Base-by-base conservation (phyloP, 2,888 invertebrate species). In the Miltochrista miniata region DNA sequence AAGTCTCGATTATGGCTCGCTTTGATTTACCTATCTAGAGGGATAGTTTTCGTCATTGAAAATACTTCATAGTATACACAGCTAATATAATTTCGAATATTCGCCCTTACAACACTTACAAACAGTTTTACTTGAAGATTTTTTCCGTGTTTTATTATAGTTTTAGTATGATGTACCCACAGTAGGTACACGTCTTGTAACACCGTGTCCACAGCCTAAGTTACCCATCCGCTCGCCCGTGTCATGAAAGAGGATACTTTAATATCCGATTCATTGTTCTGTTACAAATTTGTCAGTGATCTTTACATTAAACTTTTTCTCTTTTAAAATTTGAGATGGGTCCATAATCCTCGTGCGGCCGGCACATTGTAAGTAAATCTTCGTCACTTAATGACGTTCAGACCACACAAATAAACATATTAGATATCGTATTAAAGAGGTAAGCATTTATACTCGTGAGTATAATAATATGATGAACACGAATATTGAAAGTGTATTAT, bases 201-300 rank as follows among this genome's bases (percentile, higher is more conserved):
- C 74, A 86, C 79, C 53, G 51, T 76, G 74, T 50, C 51, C 85
- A 51, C 70, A 65, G 54, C 79, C 79, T 81, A 68, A 85, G 59
- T 59, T 64, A 63, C 79, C 79, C 85, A 87, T 87, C 87, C 87
- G 86, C 82, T 88, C 79, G 83, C 81, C 85, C 84, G 85, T 85
- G 85, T 87, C 91, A 85, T 83, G 90, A 87, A 91, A 91, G 81
- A 73, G 74, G 90, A 91, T 90, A 90, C 89, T 87, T 87, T 89
- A 87, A 90, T 89, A 88, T 89, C 90, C 88, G 83, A 90, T 84
- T 90, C 90, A 90, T 90, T 91, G 90, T 90, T 89, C 90, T 90
- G 91, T 90, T 90, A 90, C 90, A 91, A 91, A 91, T 90, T 90
- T 90, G 90, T 91, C 90, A 91, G 90, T 86, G 90, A 91, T 91